These are phyloP conservation scores for Zosterops hypoxanthus DNA, from an alignment of 2,113 vertebrate species.

Conservation along the genomic window DNA sequence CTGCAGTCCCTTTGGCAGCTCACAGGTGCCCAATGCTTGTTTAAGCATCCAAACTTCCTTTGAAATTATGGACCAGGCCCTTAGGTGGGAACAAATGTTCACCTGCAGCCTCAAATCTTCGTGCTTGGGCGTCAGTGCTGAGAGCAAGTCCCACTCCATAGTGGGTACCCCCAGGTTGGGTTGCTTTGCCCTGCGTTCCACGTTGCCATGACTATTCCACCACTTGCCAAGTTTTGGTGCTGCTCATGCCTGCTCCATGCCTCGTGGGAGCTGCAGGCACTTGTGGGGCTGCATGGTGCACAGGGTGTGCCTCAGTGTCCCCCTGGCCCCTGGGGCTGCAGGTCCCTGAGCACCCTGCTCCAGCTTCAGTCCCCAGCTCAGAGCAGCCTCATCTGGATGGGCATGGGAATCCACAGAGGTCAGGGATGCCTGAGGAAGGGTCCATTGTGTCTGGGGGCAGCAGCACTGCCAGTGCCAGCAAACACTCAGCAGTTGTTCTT, in stretches of 20 bases:
- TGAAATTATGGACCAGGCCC: background rate
- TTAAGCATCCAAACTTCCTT: background rate
- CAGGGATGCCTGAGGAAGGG: rapidly evolving
- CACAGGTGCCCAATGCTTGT: rapidly evolving
- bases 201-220: background rate
- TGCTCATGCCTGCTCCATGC: background rate
- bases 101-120: background rate
- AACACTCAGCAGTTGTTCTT: background rate
- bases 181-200: rapidly evolving
- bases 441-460: rapidly evolving
- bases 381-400: background rate
- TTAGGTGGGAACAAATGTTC: background rate
- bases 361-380: background rate
- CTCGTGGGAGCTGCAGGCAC: rapidly evolving
- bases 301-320: background rate
- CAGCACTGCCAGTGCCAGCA: rapidly evolving
- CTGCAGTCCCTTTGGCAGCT: background rate
- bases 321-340: background rate
- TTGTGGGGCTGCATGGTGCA: background rate
- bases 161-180: rapidly evolving
- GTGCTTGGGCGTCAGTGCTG: no score
- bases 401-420: rapidly evolving
- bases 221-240: background rate
- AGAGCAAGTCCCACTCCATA: background rate
- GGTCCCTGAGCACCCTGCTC: background rate